phyloP scores from a whole-genome alignment of 2,888 invertebrate species.

The Laspeyria flexula region DNA sequence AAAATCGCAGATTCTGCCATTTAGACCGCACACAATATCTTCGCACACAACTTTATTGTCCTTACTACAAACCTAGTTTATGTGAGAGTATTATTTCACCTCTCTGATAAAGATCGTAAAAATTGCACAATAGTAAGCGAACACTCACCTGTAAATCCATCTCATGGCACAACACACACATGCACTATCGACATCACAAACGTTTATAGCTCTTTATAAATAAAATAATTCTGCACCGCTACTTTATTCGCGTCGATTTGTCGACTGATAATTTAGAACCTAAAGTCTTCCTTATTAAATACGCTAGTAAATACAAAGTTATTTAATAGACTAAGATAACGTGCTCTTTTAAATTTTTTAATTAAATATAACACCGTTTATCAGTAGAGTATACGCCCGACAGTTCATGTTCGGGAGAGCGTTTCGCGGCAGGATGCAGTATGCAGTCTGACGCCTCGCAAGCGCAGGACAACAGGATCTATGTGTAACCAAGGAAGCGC shows the following conservation, averaged over 20 bases:
- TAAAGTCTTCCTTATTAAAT: no score
- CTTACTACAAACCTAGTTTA: no score
- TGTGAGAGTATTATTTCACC: neutral
- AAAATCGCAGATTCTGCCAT: no score
- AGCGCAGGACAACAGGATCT: slow-evolving; percentile 32
- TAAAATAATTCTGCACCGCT: no score
- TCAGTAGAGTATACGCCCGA: slow-evolving; percentile 33
- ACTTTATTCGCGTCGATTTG: no score
- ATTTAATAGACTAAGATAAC: no score
- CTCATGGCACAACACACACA: slow-evolving; percentile 60
- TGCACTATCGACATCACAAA: slow-evolving; percentile 51
- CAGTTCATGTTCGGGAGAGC: slow-evolving; percentile 39
- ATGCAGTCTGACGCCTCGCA: slow-evolving; percentile 36
- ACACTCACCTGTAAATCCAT: slow-evolving; percentile 74
- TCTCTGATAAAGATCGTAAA: neutral
- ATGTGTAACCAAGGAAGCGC: slow-evolving; percentile 29
- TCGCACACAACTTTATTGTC: no score
- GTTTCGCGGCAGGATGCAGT: slow-evolving; percentile 49
- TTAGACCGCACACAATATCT: no score
- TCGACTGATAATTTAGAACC: no score
- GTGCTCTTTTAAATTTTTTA: no score
- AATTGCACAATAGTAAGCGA: neutral
- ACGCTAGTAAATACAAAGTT: no score
- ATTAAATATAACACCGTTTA: slow-evolving; percentile 32
- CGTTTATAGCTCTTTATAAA: slow-evolving; percentile 27